Conservation (phyloP, 2,113 vertebrate genomes). For the Pelobates fuscus region DNA sequence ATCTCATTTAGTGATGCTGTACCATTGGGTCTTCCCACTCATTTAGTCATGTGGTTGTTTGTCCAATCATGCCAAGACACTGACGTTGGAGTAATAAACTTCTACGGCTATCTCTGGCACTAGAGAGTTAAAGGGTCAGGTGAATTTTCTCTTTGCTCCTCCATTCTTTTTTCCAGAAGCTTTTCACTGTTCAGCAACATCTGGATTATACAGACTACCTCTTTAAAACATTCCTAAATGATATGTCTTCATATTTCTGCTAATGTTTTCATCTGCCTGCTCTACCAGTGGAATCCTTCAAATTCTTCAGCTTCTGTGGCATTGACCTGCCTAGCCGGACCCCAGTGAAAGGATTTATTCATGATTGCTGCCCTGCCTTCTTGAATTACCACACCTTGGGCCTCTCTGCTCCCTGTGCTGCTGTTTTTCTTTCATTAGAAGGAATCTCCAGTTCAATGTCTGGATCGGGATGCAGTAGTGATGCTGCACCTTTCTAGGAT, state of each 20-base stretch:
- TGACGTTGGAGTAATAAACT: too few species aligned
- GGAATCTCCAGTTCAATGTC: slow-evolving; percentile 62
- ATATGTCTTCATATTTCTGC: slow-evolving; percentile 49
- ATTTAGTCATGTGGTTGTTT: too few species aligned
- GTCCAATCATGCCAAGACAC: too few species aligned
- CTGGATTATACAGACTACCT: not conserved
- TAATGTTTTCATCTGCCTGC: slow-evolving; percentile 46
- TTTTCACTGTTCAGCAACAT: slow-evolving; percentile 23
- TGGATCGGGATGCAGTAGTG: slow-evolving; percentile 47
- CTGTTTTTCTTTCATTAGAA: slow-evolving; percentile 68
- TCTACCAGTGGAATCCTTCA: slow-evolving; percentile 54
- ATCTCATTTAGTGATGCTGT: too few species aligned
- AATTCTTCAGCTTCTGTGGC: slow-evolving; percentile 60
- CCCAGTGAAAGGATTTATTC: slow-evolving; percentile 71
- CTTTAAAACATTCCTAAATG: slow-evolving; percentile 22
- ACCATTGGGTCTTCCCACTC: too few species aligned
- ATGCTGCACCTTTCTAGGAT: slow-evolving; percentile 36
- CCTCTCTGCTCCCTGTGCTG: slow-evolving; percentile 53
- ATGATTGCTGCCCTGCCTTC: slow-evolving; percentile 62
- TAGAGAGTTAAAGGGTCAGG: too few species aligned
- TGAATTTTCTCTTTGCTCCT: too few species aligned
- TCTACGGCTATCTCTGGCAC: too few species aligned
- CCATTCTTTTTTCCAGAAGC: too few species aligned
- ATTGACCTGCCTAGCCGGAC: slow-evolving; percentile 57
- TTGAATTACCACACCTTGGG: slow-evolving; percentile 65